Conservation (phyloP, 1,140 invertebrate species). For the Drosophila kepulauana region DNA sequence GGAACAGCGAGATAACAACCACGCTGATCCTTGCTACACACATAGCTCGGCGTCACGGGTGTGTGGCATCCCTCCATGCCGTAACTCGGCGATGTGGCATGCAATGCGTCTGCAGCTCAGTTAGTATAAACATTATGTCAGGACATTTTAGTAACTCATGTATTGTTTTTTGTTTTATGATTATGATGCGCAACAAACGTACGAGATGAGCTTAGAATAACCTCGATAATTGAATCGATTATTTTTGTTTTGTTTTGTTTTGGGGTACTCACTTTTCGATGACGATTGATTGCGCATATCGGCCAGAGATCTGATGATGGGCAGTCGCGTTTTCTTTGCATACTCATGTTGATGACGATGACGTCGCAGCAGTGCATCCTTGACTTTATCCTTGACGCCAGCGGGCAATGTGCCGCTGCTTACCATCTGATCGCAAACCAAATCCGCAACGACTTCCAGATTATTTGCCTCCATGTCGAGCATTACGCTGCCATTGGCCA, state of each 20-base stretch:
- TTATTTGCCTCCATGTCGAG: slow-evolving; percentile 95
- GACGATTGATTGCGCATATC: slow-evolving; percentile 98
- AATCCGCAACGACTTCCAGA: slow-evolving; percentile 95
- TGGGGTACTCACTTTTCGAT: slow-evolving; percentile 93
- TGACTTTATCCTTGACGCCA: slow-evolving; percentile 92
- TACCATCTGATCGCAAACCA: slow-evolving; percentile 96
- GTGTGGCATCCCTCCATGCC: slow-evolving; percentile 72
- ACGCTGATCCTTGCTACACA: slow-evolving; percentile 88
- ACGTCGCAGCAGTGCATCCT: slow-evolving; percentile 94
- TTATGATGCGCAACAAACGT: slow-evolving; percentile 52
- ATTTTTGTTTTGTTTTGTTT: not conserved
- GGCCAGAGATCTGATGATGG: slow-evolving; percentile 97
- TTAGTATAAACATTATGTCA: slow-evolving; percentile 34
- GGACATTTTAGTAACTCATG: slow-evolving; percentile 66
- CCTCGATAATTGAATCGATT: not conserved
- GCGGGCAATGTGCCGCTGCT: slow-evolving; percentile 91
- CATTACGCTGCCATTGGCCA: slow-evolving; percentile 96
- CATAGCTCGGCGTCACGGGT: slow-evolving; percentile 86
- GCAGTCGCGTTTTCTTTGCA: slow-evolving; percentile 92
- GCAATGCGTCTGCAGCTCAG: slow-evolving; percentile 70
- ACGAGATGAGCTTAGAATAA: slow-evolving; percentile 64
- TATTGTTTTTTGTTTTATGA: not conserved
- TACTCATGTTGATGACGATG: slow-evolving; percentile 98
- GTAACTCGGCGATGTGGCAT: slow-evolving; percentile 60
- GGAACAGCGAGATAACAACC: slow-evolving; percentile 92